Evolutionary conservation across 2,113 vertebrate genomes (phyloP).

Genomic region (Stictonetta naevosa): DNA sequence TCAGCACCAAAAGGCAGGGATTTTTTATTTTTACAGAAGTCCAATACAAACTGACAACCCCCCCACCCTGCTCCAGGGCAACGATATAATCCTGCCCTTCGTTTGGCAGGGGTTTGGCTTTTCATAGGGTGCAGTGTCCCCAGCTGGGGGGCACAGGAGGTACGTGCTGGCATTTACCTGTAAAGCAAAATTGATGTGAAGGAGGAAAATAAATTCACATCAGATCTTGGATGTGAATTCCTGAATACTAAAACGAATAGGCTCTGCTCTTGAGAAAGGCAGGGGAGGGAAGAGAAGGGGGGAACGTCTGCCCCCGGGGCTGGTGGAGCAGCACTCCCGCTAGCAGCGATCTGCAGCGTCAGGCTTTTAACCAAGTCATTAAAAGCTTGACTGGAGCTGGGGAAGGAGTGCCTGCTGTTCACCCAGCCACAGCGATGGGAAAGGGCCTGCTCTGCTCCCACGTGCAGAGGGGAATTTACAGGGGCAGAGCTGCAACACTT

Average conservation of each 20-base stretch:
- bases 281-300: neutral
- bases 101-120: neutral
- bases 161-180: neutral
- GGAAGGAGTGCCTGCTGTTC: neutral
- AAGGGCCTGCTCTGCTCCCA: neutral
- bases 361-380: neutral
- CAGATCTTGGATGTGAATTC: neutral
- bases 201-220: neutral
- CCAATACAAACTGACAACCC: neutral
- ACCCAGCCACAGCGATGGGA: neutral
- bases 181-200: fast-evolving
- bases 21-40: neutral
- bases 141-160: fast-evolving
- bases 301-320: neutral
- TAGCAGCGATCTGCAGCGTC: neutral
- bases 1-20: neutral
- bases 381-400: neutral
- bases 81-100: neutral
- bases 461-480: neutral
- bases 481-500: neutral
- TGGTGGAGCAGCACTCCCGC: neutral
- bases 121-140: neutral
- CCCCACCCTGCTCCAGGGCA: fast-evolving
- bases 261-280: neutral
- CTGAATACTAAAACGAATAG: neutral